These are phyloP conservation scores for Tetramorium bicarinatum DNA, from an alignment of 2,888 invertebrate genomes.

Conservation along the genomic window DNA sequence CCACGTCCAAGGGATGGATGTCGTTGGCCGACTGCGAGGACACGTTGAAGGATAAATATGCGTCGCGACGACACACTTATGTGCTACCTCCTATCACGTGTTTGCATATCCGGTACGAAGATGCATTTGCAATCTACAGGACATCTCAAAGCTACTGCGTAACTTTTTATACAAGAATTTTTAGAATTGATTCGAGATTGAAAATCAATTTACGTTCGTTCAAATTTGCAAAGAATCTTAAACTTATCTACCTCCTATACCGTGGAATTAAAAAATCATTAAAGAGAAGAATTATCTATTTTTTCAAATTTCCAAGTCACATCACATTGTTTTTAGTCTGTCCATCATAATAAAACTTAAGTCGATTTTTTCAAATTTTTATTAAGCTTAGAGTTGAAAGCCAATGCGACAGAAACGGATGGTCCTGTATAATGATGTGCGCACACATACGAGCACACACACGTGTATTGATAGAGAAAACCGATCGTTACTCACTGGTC, in stretches of 20 bases:
- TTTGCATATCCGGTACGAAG: conserved; percentile 58
- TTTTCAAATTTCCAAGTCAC: not conserved
- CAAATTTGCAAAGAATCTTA: not conserved
- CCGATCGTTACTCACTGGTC: conserved; percentile 34
- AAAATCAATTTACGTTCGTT: not conserved
- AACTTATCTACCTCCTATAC: too few relatives aligned
- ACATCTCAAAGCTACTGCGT: conserved; percentile 19
- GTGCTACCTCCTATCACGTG: conserved; percentile 54
- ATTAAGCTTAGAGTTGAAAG: not conserved
- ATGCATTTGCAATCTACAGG: conserved; percentile 6
- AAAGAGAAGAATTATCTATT: not conserved
- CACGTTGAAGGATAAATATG: conserved; percentile 60
- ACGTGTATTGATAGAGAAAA: conserved; percentile 9
- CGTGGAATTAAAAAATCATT: not conserved
- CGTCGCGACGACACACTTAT: conserved; percentile 42
- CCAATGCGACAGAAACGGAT: not conserved
- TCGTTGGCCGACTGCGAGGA: conserved; percentile 30
- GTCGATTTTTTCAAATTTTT: not conserved
- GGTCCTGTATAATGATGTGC: not conserved
- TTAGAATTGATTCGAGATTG: not conserved
- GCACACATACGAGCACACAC: not conserved
- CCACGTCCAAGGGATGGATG: conserved; percentile 41
- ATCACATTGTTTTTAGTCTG: not conserved
- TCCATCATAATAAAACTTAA: not conserved
- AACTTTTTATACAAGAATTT: not conserved